Base-by-base conservation (phyloP, 2,797 vertebrate species). In the Halcyon badia region DNA sequence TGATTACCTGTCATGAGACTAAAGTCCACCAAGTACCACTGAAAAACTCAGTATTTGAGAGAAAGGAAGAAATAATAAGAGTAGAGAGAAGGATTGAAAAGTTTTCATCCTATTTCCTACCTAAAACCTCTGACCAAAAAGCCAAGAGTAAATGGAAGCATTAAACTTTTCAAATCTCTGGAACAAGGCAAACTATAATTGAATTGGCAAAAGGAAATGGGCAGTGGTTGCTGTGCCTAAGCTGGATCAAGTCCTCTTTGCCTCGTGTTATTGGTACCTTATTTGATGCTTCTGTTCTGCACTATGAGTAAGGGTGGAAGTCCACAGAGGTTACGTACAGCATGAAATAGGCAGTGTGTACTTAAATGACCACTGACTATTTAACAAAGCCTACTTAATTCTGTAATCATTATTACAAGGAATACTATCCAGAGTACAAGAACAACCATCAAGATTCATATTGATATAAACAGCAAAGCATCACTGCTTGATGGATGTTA, bases 221-320 rank as follows among this genome's bases (percentile, higher is more conserved):
- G 33, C 72, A 12, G 18, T 68, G 22, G 25, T 39, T 41, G 30
- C n/a, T 85, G 31, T 70, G 25, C 13, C 33, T 35, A 44, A 49
- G 14, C 12, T 66, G 20, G 14, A 56, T 26, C 16, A 25, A 17
- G 8, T 17, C 21, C 9, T 24, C 37, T 57, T 46, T 72, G 14
- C 11, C 30, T 60, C 31, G 31, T 35, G 10, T 21, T 46, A 46
- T 46, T 46, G 44, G 44, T 10, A 46, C 20, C 44, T 46, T 21
- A 46, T 46, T 46, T 46, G 44, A 46, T 46, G 44, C 14, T 82
- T 87, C 16, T 52, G 26, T 41, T 20, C 41, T n/a, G 24, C 21
- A n/a, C 13, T 42, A 3, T 0, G 2, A 57, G 14, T 33, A 83
- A 41, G 11, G 18, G 8, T 7, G 2, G 2, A 75, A 37, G 31